These are phyloP conservation scores for Amphimallon solstitiale DNA, from an alignment of 2,888 invertebrate species.

Conservation along the genomic window DNA sequence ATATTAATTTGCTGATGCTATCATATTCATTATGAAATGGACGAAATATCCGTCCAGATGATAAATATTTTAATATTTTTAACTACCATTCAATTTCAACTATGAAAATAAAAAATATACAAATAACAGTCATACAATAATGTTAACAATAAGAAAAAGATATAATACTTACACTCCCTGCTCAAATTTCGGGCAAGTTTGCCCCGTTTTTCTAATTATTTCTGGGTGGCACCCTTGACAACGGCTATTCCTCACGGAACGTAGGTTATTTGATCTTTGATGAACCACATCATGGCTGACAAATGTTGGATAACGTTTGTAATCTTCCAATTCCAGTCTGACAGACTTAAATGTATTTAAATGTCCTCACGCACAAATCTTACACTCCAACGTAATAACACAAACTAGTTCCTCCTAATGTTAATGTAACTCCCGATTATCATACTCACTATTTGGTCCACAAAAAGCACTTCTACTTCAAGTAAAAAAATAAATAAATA, in stretches of 20 bases:
- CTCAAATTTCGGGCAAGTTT: slow-evolving; percentile 63
- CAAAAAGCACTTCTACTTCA: slow-evolving; percentile 12
- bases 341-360: slow-evolving; percentile 13
- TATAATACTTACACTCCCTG: slow-evolving; percentile 59
- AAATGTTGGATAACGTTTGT: slow-evolving; percentile 52
- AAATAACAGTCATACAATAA: too few relatives aligned
- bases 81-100: too few relatives aligned
- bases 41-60: too few relatives aligned
- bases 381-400: neutral
- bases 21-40: too few relatives aligned
- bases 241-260: slow-evolving; percentile 52
- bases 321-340: slow-evolving; percentile 60
- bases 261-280: slow-evolving; percentile 45
- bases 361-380: neutral
- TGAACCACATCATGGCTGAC: slow-evolving; percentile 52
- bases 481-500: slow-evolving; percentile 14
- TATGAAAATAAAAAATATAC: too few relatives aligned
- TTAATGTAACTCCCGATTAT: neutral
- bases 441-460: slow-evolving; percentile 17
- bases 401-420: slow-evolving; percentile 1
- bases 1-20: too few relatives aligned
- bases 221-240: slow-evolving; percentile 58
- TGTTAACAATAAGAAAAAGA: slow-evolving; percentile 6
- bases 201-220: slow-evolving; percentile 62
- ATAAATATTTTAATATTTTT: too few relatives aligned